These are phyloP conservation scores for Elgaria multicarinata DNA, from an alignment of 2,113 vertebrate species.

Conservation along the genomic window DNA sequence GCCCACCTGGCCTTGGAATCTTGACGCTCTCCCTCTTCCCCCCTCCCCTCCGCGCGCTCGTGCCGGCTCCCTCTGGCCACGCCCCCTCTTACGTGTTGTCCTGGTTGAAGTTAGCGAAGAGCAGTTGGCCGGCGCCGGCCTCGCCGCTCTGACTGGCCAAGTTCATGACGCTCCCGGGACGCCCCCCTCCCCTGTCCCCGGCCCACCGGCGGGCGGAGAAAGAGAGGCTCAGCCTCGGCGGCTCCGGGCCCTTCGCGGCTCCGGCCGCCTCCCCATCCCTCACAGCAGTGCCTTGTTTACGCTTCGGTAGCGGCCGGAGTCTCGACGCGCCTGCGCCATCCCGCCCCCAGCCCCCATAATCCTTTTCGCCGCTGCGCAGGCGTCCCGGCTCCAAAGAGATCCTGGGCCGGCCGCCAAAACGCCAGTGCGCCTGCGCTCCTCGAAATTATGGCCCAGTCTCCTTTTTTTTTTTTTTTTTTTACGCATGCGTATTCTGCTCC, in stretches of 20 bases:
- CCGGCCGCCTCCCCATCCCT: constrained; percentile 71
- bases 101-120: constrained; percentile 99
- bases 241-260: constrained; percentile 25
- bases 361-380: constrained; percentile 21
- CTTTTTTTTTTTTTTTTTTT: too few species aligned
- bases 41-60: background rate
- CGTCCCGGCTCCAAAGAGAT: background rate
- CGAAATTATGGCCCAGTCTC: too few species aligned
- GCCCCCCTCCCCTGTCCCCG: constrained; percentile 12
- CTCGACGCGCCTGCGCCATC: constrained; percentile 61
- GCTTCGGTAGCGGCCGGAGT: constrained; percentile 63
- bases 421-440: too few species aligned
- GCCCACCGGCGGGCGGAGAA: background rate
- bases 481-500: too few species aligned
- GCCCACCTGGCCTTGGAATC: background rate
- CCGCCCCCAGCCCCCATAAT: constrained; percentile 41
- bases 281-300: constrained; percentile 77
- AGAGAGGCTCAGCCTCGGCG: constrained; percentile 48
- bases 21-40: background rate
- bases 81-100: constrained; percentile 93
- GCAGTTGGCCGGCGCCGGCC: constrained; percentile 93
- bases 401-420: background rate
- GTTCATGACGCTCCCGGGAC: constrained; percentile 85
- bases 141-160: constrained; percentile 95
- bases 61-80: constrained; percentile 27